Percentiles rank a stretch among this genome's conserved stretches.
Conservation (phyloP, 2,888 invertebrate genomes). For the Dexiosoma caninum region DNA sequence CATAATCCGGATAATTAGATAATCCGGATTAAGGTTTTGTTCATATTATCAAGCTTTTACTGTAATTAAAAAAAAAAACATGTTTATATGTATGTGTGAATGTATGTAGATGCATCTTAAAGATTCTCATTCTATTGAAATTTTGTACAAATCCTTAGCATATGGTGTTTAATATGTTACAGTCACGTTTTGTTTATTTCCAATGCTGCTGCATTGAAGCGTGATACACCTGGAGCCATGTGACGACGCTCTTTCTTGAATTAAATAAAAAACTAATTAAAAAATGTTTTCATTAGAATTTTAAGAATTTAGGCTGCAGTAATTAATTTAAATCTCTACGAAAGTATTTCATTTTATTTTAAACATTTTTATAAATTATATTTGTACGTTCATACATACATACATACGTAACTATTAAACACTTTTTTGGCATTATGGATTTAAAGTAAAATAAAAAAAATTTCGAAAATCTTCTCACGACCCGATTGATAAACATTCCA, state of each 20-base stretch:
- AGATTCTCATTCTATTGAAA: not conserved
- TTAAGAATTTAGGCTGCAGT: not conserved
- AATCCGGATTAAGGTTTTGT: too few relatives aligned
- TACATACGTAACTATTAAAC: not conserved
- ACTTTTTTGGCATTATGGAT: not conserved
- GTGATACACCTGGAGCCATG: slow-evolving; percentile 27
- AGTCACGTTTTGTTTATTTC: slow-evolving; percentile 19
- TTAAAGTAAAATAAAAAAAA: not conserved
- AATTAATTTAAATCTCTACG: not conserved
- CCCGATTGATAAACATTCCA: slow-evolving; percentile 20
- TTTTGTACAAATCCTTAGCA: not conserved
- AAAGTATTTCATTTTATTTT: not conserved
- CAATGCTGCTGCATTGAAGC: not conserved
- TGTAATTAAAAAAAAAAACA: too few relatives aligned
- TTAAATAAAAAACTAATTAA: not conserved
- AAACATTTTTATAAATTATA: not conserved
- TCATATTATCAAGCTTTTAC: too few relatives aligned
- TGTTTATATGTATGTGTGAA: not conserved
- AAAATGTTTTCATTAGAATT: not conserved
- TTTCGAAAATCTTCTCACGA: slow-evolving; percentile 40
- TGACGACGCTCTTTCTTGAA: not conserved
- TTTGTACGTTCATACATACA: too few relatives aligned
- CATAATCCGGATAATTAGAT: too few relatives aligned
- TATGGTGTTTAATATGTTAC: not conserved
- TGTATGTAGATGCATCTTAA: not conserved